Evolutionary conservation across 1,140 invertebrate genomes (phyloP), one percentile per base, ranked within the genome.

Genomic region (Zaprionus nigranus): DNA sequence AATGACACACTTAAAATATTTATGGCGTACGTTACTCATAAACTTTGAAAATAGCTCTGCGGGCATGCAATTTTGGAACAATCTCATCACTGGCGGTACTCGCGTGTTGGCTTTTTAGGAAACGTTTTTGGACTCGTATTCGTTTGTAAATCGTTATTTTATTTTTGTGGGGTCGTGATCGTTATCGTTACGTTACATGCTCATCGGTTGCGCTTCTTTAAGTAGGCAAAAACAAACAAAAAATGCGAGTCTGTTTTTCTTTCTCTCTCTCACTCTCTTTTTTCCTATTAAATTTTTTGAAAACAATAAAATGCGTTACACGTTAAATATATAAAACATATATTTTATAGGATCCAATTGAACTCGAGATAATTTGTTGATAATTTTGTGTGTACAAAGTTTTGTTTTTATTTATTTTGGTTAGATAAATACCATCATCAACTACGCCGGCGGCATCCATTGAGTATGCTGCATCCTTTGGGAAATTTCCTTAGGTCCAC

Each of bases 391-490:
- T 91, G 83, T 86, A 76, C 79, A 90, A 72, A 91, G 76, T 90
- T 77, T 78, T 84, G 84, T 79, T 82, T 82, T 70, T 82, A 51
- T 82, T 90, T 91, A 78, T 85, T 91, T 91, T 88, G 85, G 83
- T 91, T 91, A 86, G 91, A 92, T 92, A 92, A 92, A 92, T 92
- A 92, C 91, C 91, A 92, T 92, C 91, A 83, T 79, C 90, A 87
- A 79, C 78, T 81, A 54, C 51, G 62, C 49, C 72, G 56, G 68
- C 76, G 56, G 68, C 76, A 72, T 90, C 81, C 78, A 64, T 65
- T 72, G 65, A 70, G 61, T 68, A 78, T 54, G 75, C 76, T 82
- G 57, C 79, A 67, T 84, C 81, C 78, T 58, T 73, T 60, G 54
- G 72, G 43, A 61, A 56, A 67, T 71, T 56, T 81, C 78, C 66